Evolutionary conservation across 2,113 vertebrate species (phyloP).

Genomic region (Aix galericulata): DNA sequence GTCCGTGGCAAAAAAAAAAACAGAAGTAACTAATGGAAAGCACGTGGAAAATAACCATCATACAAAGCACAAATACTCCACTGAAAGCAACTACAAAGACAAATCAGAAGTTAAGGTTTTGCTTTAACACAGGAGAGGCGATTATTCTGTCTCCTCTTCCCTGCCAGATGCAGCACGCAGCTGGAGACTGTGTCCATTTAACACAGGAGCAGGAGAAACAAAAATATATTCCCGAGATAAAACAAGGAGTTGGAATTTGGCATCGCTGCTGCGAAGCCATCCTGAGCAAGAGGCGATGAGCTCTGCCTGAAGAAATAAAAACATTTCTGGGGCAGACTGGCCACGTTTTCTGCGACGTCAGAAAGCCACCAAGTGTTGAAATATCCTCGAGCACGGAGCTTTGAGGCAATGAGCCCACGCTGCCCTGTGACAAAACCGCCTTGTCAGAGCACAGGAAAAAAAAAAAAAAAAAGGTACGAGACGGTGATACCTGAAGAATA

Average conservation of each 20-base stretch:
- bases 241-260: not conserved
- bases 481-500: not conserved
- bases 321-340: not conserved
- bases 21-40: not conserved
- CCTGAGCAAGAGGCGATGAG: not conserved
- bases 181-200: not conserved
- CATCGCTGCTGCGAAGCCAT: not conserved
- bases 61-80: not conserved
- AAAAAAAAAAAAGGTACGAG: not conserved
- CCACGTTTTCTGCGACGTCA: not conserved
- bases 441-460: not conserved
- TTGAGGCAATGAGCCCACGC: not conserved
- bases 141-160: not conserved
- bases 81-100: not conserved
- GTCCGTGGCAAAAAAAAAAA: not conserved
- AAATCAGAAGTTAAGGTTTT: not conserved
- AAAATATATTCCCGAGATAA: not conserved
- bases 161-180: not conserved
- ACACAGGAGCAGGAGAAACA: not conserved
- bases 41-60: not conserved
- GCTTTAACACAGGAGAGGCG: not conserved
- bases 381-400: not conserved
- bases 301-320: not conserved
- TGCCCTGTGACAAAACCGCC: not conserved
- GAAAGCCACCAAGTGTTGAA: not conserved